phyloP scores from a whole-genome alignment of 2,888 invertebrate species.

The Melanophora roralis region DNA sequence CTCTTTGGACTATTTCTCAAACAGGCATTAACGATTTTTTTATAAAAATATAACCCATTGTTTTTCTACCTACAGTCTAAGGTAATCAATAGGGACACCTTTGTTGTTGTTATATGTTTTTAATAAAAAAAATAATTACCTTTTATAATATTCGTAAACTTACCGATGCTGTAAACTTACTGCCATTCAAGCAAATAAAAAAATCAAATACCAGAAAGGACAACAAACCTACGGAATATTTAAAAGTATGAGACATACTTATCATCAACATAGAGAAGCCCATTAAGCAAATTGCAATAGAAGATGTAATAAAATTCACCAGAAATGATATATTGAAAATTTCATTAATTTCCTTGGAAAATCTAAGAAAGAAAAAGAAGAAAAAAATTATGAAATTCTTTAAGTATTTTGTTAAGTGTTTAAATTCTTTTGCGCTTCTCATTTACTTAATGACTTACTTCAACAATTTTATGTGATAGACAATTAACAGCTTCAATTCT shows the following conservation, averaged over 20 bases:
- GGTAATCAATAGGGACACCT: no score
- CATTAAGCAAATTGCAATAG: constrained; percentile 72
- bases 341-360: constrained; percentile 66
- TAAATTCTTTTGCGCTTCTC: no score
- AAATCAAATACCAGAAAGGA: constrained; percentile 68
- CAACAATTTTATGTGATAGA: constrained; percentile 68
- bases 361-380: constrained; percentile 43
- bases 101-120: no score
- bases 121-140: no score
- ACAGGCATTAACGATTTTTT: no score
- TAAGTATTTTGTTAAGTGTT: no score
- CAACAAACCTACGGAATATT: constrained; percentile 68
- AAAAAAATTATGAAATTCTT: no score
- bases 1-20: no score
- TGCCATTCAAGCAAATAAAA: constrained; percentile 70
- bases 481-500: constrained; percentile 66
- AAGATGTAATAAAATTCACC: constrained; percentile 69
- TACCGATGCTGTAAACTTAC: constrained; percentile 68
- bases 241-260: constrained; percentile 62
- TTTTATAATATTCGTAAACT: constrained; percentile 41
- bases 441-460: constrained; percentile 38
- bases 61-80: no score
- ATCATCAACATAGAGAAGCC: constrained; percentile 69
- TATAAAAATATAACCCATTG: no score
- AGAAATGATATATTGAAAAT: constrained; percentile 69